Evolutionary conservation across 2,888 invertebrate species (phyloP).

Genomic region (Pinctada fucata): DNA sequence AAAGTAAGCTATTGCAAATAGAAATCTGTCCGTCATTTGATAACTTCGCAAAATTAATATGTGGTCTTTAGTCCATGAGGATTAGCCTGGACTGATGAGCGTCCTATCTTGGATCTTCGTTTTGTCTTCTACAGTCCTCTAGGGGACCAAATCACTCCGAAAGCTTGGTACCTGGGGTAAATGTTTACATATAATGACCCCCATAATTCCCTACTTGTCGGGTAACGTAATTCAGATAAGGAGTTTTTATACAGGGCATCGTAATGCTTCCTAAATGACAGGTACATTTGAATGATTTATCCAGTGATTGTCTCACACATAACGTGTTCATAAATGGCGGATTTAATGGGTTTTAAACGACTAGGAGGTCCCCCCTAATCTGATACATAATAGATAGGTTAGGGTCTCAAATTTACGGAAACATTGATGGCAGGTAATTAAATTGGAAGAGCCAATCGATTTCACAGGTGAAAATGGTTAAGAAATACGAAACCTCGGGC

Average conservation of each 20-base stretch:
- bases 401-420: background rate
- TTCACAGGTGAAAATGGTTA: background rate
- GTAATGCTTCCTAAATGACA: background rate
- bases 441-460: background rate
- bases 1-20: too few species aligned
- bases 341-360: background rate
- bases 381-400: constrained; percentile 2
- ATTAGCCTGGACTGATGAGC: too few species aligned
- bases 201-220: background rate
- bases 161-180: background rate
- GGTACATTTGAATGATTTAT: background rate
- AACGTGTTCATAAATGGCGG: background rate
- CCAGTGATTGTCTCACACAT: background rate
- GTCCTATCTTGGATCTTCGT: too few species aligned
- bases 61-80: too few species aligned
- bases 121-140: too few species aligned
- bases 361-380: background rate
- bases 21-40: too few species aligned
- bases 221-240: background rate
- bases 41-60: too few species aligned
- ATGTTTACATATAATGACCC: background rate
- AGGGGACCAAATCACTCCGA: background rate
- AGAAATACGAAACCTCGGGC: background rate
- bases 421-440: constrained; percentile 1
- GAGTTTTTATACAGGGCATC: background rate